A percentile compares a stretch with the other conserved stretches of the same genome.
phyloP scores from a whole-genome alignment of 2,888 invertebrate genomes.

The Malthinus seriepunctatus region DNA sequence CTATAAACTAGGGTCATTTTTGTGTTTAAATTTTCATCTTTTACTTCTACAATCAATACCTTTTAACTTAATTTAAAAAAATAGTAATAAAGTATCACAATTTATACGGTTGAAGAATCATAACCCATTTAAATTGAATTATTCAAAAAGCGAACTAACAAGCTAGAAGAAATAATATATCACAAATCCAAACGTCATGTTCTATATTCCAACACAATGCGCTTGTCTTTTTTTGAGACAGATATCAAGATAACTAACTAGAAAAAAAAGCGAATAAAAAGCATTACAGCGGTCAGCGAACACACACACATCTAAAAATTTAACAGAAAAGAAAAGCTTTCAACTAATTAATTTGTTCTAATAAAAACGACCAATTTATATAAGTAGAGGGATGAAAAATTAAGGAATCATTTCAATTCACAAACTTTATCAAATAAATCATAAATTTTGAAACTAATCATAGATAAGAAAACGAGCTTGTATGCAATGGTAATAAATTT shows the following conservation, averaged over 20 bases:
- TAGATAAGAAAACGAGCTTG: slow-evolving; percentile 19
- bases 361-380: slow-evolving; percentile 30
- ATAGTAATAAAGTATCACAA: too few relatives aligned
- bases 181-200: slow-evolving; percentile 32
- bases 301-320: slow-evolving; percentile 14
- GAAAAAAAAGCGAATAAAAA: slow-evolving; percentile 31
- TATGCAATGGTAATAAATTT: slow-evolving; percentile 27
- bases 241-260: slow-evolving; percentile 16
- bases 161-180: slow-evolving; percentile 32
- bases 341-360: slow-evolving; percentile 48
- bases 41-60: too few relatives aligned
- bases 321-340: slow-evolving; percentile 40
- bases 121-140: too few relatives aligned
- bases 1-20: too few relatives aligned
- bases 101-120: too few relatives aligned
- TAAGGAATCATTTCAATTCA: background rate
- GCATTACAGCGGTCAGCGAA: slow-evolving; percentile 35
- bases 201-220: slow-evolving; percentile 35
- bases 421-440: slow-evolving; percentile 21
- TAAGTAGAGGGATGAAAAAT: background rate
- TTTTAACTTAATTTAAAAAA: too few relatives aligned
- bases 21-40: too few relatives aligned
- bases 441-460: slow-evolving; percentile 19
- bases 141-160: slow-evolving; percentile 14
- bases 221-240: slow-evolving; percentile 31